A percentile compares a stretch with the other conserved stretches of the same genome.
phyloP scores from a whole-genome alignment of 2,888 invertebrate genomes.

The Drosophila diplacantha region DNA sequence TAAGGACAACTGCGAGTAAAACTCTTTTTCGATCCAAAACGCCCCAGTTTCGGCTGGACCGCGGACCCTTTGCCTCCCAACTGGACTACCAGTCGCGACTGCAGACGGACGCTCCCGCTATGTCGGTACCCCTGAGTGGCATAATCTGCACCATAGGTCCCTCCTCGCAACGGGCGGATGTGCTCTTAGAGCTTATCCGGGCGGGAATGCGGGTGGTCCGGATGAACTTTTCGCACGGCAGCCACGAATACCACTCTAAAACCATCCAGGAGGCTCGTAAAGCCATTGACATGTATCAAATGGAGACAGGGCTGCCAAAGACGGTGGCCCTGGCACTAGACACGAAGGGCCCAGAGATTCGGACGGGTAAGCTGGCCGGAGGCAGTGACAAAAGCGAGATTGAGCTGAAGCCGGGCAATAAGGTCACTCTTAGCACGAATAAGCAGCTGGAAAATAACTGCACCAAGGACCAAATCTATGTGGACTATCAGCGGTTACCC shows the following conservation, averaged over 20 bases:
- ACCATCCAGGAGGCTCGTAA: constrained; percentile 91
- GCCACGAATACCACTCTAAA: constrained; percentile 93
- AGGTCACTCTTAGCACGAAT: constrained; percentile 90
- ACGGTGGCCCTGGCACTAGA: constrained; percentile 97
- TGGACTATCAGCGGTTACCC: constrained; percentile 96
- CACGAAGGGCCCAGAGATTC: constrained; percentile 98
- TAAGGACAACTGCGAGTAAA: neutral
- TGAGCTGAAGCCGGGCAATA: constrained; percentile 89
- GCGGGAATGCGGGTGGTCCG: constrained; percentile 98
- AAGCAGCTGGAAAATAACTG: constrained; percentile 86
- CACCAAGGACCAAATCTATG: constrained; percentile 84
- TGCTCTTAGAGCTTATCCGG: constrained; percentile 93
- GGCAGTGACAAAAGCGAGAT: constrained; percentile 90
- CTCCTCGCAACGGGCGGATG: constrained; percentile 86
- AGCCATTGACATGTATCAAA: constrained; percentile 87
- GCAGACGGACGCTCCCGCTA: constrained; percentile 92
- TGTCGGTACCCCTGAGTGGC: constrained; percentile 92
- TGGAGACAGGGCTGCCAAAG: constrained; percentile 83
- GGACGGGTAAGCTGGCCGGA: constrained; percentile 94
- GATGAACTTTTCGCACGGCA: constrained; percentile 96
- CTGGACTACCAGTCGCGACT: constrained; percentile 95
- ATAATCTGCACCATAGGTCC: constrained; percentile 99
- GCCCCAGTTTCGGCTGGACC: constrained; percentile 22
- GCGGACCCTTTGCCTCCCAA: constrained; percentile 79
- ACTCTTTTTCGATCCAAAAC: neutral